These are phyloP conservation scores for Chroicocephalus ridibundus DNA, from an alignment of 2,113 vertebrate species.

Conservation along the genomic window DNA sequence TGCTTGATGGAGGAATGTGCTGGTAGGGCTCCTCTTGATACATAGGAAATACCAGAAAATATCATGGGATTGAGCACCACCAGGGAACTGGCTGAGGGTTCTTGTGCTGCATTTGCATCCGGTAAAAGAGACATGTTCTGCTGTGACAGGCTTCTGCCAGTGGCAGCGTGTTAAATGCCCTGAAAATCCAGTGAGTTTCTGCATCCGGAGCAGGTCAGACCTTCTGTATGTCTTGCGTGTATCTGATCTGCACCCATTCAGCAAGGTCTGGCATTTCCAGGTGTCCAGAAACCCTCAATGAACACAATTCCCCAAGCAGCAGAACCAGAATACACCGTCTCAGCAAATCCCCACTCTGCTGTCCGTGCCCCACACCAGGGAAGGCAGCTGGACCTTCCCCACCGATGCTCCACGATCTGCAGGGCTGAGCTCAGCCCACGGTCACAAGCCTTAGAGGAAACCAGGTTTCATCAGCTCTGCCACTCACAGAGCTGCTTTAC, in stretches of 20 bases:
- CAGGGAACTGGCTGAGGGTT: neutral
- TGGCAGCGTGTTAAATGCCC: neutral
- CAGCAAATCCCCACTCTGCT: rapidly evolving
- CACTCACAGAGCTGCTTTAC: neutral
- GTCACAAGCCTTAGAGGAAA: neutral
- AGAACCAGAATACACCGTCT: neutral
- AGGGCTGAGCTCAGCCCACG: neutral
- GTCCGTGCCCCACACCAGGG: rapidly evolving
- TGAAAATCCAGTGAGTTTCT: neutral
- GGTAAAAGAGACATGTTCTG: neutral
- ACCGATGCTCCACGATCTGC: rapidly evolving
- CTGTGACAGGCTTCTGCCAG: neutral
- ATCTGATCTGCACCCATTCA: neutral
- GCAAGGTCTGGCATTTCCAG: neutral
- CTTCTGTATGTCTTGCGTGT: neutral
- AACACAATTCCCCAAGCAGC: neutral
- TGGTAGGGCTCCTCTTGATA: neutral
- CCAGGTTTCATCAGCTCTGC: neutral
- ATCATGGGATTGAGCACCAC: rapidly evolving
- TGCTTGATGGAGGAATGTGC: neutral
- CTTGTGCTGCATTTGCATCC: neutral
- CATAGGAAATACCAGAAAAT: neutral
- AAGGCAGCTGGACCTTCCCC: neutral
- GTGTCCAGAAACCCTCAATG: neutral
- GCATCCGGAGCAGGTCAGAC: rapidly evolving